phyloP scores from a whole-genome alignment of 2,113 vertebrate genomes.

The Eulacestoma nigropectus region DNA sequence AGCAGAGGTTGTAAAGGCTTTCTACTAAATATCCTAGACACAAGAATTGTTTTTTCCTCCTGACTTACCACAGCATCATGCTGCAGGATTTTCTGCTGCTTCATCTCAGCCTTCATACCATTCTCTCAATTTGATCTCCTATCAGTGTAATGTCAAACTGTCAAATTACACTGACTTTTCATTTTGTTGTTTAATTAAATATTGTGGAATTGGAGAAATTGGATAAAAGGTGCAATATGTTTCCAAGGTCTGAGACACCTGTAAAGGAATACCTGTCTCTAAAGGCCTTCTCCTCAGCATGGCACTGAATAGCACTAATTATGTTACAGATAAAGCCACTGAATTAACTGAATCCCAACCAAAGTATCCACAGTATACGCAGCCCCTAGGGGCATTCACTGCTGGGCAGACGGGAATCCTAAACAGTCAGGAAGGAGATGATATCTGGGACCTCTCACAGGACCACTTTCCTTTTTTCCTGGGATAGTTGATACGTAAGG shows the following conservation, averaged over 20 bases:
- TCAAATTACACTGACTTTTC: not conserved
- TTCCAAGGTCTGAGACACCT: not conserved
- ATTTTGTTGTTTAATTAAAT: not conserved
- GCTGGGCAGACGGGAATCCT: not conserved
- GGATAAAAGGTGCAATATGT: not conserved
- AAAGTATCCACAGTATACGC: not conserved
- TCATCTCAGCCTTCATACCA: not conserved
- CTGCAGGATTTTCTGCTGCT: not conserved
- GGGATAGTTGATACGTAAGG: not conserved
- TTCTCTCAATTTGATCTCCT: not conserved
- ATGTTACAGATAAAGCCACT: not conserved
- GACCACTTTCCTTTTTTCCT: not conserved
- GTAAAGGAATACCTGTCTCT: not conserved
- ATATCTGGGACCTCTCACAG: not conserved
- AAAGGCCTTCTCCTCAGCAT: not conserved
- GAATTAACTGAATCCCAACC: not conserved
- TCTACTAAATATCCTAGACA: not conserved
- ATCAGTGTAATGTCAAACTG: not conserved
- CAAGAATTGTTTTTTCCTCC: not conserved
- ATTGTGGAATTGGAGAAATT: not conserved
- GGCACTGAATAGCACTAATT: not conserved
- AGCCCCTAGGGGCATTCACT: not conserved
- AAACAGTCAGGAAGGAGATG: not conserved
- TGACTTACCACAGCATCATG: not conserved
- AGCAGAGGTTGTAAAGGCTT: not conserved